A percentile compares a stretch with the other conserved stretches of the same genome.
These are phyloP conservation scores for Adrianichthys oophorus DNA, from an alignment of 2,797 vertebrate genomes.

Conservation along the genomic window DNA sequence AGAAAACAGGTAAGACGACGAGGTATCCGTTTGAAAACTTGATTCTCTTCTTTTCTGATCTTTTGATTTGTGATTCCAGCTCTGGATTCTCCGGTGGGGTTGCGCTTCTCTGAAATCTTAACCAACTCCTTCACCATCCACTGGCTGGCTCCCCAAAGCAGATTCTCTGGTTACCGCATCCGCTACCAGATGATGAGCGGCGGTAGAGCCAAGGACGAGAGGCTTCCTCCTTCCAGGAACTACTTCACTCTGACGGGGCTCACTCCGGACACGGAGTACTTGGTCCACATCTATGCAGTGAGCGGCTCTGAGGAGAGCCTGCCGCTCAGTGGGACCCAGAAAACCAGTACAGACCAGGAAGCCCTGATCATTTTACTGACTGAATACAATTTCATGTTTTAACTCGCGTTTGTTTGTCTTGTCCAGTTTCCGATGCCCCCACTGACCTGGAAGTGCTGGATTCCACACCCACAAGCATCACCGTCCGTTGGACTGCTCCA, in stretches of 20 bases:
- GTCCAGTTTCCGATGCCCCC: constrained; percentile 91
- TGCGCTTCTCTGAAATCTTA: constrained; percentile 90
- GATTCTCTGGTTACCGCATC: constrained; percentile 86
- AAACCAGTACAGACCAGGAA: constrained; percentile 82
- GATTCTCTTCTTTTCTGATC: neutral
- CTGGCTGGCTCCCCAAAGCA: constrained; percentile 89
- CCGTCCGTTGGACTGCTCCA: constrained; percentile 91
- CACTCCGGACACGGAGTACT: constrained; percentile 86
- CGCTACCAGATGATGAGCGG: constrained; percentile 82
- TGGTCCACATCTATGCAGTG: constrained; percentile 87
- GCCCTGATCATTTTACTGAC: neutral
- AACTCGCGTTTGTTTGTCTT: neutral
- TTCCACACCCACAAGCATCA: constrained; percentile 85
- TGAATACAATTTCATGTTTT: neutral
- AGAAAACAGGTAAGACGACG: constrained; percentile 83
- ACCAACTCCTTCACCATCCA: constrained; percentile 93
- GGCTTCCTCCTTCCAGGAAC: constrained; percentile 89
- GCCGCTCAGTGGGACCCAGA: constrained; percentile 85
- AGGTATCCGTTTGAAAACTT: neutral
- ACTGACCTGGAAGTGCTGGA: constrained; percentile 88
- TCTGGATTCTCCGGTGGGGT: constrained; percentile 87
- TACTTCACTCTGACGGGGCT: constrained; percentile 93
- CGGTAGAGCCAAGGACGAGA: constrained; percentile 86
- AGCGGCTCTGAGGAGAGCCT: constrained; percentile 82
- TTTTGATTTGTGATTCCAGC: constrained; percentile 44